These are phyloP conservation scores for Heliconius eleuchia DNA, from an alignment of 1,140 invertebrate species.

Conservation along the genomic window DNA sequence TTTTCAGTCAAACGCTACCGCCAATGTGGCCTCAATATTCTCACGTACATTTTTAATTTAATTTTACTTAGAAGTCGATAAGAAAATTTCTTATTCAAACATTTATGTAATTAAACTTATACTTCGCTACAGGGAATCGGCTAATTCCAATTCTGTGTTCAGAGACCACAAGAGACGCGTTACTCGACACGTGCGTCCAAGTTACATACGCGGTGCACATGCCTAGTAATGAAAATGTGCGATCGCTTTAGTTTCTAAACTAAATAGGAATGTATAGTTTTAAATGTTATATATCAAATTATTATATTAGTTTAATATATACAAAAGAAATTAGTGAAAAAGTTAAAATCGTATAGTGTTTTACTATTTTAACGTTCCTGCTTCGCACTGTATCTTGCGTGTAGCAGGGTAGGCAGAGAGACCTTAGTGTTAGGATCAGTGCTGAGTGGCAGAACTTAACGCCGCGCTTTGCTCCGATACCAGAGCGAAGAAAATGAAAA, in stretches of 20 bases:
- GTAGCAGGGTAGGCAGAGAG: too few relatives aligned
- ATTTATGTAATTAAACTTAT: neutral
- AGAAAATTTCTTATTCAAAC: neutral
- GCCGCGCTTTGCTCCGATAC: too few relatives aligned
- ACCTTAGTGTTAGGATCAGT: too few relatives aligned
- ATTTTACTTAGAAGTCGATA: neutral
- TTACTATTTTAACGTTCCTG: too few relatives aligned
- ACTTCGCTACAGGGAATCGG: neutral
- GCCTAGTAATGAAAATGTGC: neutral
- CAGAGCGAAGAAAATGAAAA: too few relatives aligned
- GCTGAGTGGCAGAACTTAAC: too few relatives aligned
- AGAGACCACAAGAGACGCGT: constrained; percentile 7
- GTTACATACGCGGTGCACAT: neutral
- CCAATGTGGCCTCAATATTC: neutral
- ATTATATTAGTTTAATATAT: too few relatives aligned
- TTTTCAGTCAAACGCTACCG: too few relatives aligned
- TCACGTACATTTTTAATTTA: neutral
- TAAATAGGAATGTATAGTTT: neutral
- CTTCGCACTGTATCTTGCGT: too few relatives aligned
- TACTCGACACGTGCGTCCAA: constrained; percentile 5
- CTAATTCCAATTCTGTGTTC: constrained; percentile 4
- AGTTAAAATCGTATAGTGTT: too few relatives aligned
- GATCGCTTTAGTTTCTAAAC: neutral
- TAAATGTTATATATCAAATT: too few relatives aligned
- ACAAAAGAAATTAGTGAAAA: too few relatives aligned